phyloP scores from a whole-genome alignment of 2,888 invertebrate genomes.

The Synergus gifuensis region DNA sequence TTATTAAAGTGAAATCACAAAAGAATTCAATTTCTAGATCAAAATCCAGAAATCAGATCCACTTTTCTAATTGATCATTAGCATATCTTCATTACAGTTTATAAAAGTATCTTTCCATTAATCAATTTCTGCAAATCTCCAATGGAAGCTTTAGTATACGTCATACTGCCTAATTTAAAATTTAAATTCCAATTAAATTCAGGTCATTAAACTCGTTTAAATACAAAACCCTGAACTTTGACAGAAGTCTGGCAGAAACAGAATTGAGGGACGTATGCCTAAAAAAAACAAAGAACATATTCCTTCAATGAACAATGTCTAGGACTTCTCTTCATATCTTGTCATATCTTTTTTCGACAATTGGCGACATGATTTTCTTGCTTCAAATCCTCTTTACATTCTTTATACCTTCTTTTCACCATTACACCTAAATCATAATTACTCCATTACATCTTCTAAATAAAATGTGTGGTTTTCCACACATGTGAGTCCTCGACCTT shows the following conservation, averaged over 20 bases:
- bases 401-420: too few relatives aligned
- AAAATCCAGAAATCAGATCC: not conserved
- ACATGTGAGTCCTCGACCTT: too few relatives aligned
- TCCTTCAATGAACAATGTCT: too few relatives aligned
- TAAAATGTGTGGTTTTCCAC: too few relatives aligned
- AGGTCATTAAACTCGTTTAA: slow-evolving; percentile 31
- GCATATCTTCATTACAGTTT: not conserved
- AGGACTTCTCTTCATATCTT: too few relatives aligned
- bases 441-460: too few relatives aligned
- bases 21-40: not conserved
- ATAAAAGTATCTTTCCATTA: not conserved
- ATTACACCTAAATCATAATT: too few relatives aligned
- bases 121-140: not conserved
- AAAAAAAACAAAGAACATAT: too few relatives aligned
- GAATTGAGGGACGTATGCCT: too few relatives aligned
- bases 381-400: too few relatives aligned
- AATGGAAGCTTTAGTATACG: not conserved
- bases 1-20: not conserved
- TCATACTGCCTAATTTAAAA: not conserved
- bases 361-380: too few relatives aligned
- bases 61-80: not conserved
- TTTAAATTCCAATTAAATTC: slow-evolving; percentile 20
- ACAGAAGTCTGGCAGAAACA: not conserved
- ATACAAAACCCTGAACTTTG: slow-evolving; percentile 31
- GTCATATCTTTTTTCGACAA: too few relatives aligned